Percentiles rank a stretch among this genome's conserved stretches.
phyloP scores from a whole-genome alignment of 2,888 invertebrate genomes.

The Apamea monoglypha region DNA sequence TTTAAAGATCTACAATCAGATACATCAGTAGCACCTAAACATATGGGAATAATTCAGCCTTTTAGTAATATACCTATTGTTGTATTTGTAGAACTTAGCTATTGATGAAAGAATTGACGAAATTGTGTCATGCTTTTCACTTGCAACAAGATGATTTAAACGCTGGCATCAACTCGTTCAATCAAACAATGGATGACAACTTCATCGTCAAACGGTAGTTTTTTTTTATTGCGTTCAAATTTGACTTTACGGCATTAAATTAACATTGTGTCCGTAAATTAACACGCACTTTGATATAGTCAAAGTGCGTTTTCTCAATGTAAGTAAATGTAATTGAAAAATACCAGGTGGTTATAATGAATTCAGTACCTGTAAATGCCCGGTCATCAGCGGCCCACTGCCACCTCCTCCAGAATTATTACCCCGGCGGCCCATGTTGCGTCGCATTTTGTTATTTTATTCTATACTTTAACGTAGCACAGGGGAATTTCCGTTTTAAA shows the following conservation, averaged over 20 bases:
- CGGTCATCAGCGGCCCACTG: constrained; percentile 71
- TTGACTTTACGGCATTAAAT: background rate
- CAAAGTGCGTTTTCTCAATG: background rate
- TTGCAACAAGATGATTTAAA: no score
- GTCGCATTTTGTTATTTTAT: constrained; percentile 52
- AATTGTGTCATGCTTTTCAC: background rate
- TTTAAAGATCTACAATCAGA: background rate
- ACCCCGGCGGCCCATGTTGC: constrained; percentile 45
- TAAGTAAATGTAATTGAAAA: background rate
- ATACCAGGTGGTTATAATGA: background rate
- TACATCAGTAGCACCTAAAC: background rate
- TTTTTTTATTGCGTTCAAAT: background rate
- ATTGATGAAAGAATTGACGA: background rate
- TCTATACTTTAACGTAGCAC: constrained; percentile 2
- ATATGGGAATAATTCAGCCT: background rate
- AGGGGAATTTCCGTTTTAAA: background rate
- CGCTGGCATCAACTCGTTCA: background rate
- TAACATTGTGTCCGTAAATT: background rate
- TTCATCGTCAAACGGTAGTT: background rate
- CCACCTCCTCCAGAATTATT: constrained; percentile 47
- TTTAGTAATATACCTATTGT: background rate
- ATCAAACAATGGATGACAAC: constrained; percentile 2
- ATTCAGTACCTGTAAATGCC: constrained; percentile 68
- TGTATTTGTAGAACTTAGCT: background rate
- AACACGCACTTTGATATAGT: background rate